phyloP scores from a whole-genome alignment of 2,113 vertebrate species.

The Apaloderma vittatum region DNA sequence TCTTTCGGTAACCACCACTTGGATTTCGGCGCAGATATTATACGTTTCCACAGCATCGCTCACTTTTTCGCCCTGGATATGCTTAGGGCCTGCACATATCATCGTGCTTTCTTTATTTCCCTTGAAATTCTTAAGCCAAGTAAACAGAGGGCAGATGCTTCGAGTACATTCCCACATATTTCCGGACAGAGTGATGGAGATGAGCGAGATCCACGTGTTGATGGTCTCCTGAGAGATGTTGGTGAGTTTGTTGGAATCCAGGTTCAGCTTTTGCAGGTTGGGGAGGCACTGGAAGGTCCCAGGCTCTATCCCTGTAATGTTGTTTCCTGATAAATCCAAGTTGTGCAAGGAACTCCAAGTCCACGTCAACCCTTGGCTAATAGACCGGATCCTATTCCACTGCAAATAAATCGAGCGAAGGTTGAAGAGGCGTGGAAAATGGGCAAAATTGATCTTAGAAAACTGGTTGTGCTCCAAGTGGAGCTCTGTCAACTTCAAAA shows the following conservation, averaged over 20 bases:
- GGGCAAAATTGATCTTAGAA: conserved; percentile 95
- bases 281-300: conserved; percentile 94
- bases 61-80: conserved; percentile 94
- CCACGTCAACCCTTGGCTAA: conserved; percentile 94
- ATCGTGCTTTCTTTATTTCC: conserved; percentile 93
- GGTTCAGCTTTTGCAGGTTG: conserved; percentile 94
- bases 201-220: conserved; percentile 93
- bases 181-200: conserved; percentile 93
- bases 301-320: conserved; percentile 89
- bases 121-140: conserved; percentile 95
- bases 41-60: conserved; percentile 93
- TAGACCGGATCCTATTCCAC: conserved; percentile 93
- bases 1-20: conserved; percentile 81
- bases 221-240: conserved; percentile 94
- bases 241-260: conserved; percentile 98
- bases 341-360: conserved; percentile 98
- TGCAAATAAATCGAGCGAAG: conserved; percentile 94
- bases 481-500: conserved; percentile 93
- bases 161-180: conserved; percentile 96
- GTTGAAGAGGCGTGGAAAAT: conserved; percentile 95
- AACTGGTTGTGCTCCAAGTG: conserved; percentile 98
- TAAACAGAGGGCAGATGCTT: conserved; percentile 92
- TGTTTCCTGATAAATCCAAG: conserved; percentile 96
- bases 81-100: conserved; percentile 95
- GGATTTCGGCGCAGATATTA: conserved; percentile 88